These are phyloP conservation scores for Eupithecia exiguata DNA, from an alignment of 2,888 invertebrate species.

Conservation along the genomic window DNA sequence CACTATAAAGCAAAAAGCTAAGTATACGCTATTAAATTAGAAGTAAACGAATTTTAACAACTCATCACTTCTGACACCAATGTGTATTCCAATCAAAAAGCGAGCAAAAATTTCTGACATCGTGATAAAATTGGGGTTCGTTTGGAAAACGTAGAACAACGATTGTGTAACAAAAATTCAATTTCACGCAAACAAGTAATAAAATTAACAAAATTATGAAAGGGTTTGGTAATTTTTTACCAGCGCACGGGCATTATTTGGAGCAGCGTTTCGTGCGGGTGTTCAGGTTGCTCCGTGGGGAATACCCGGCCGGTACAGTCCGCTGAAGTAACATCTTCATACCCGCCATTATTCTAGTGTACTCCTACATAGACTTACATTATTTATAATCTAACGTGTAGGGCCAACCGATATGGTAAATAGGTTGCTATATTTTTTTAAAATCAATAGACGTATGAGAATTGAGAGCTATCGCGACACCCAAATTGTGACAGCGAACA, in stretches of 20 bases:
- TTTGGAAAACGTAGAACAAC: conserved; percentile 5
- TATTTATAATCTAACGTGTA: not conserved
- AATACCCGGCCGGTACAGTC: conserved; percentile 44
- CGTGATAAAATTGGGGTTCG: not conserved
- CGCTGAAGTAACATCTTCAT: not conserved
- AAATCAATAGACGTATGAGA: not conserved
- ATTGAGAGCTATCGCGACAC: not conserved
- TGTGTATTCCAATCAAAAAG: conserved; percentile 6
- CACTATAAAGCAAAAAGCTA: no score
- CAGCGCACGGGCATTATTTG: conserved; percentile 22
- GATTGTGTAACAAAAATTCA: conserved; percentile 18
- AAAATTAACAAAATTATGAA: conserved; percentile 36
- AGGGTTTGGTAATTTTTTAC: conserved; percentile 36
- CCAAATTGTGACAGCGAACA: not conserved
- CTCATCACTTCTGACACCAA: not conserved
- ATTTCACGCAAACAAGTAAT: conserved; percentile 30
- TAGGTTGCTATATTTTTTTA: not conserved
- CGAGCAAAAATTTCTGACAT: not conserved
- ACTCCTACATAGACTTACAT: not conserved
- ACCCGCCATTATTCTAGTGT: not conserved
- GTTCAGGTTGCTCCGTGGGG: conserved; percentile 71
- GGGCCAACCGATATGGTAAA: not conserved
- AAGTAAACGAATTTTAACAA: not conserved
- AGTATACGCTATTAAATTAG: not conserved
- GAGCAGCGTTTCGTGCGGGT: conserved; percentile 54